Evolutionary conservation across 2,797 vertebrate species (phyloP), one percentile per base, ranked within the genome.

Genomic region (Ibycter americanus): DNA sequence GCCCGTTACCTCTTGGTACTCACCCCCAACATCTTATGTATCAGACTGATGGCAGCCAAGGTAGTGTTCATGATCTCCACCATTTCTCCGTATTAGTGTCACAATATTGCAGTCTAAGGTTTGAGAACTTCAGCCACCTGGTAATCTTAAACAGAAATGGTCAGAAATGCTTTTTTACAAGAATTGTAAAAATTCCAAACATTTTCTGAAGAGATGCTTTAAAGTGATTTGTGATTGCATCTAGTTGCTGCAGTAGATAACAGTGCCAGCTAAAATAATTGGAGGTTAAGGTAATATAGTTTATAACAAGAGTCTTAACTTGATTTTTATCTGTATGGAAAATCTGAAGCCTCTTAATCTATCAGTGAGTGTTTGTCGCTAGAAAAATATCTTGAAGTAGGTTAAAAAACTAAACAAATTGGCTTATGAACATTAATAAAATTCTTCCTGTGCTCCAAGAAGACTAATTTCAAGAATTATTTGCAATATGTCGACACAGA

Each of bases 1-100:
- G 29, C 32, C 11, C 0, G 0, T 25, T 67, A 0, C 54, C 21
- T 62, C 38, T 76, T 82, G 18, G n/a, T 78, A n/a, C 8, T 54
- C 5, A 12, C 34, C 8, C 5, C 1, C 13, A 63, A 4, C 26
- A 6, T 58, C 17, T 87, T 8, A 4, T 25, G 21, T 58, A n/a
- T 59, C 29, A 51, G 40, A 44, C 49, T 87, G 56, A 51, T 90
- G 38, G 47, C 16, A 86, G 32, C 13, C 42, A 58, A 79, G 16
- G 11, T 89, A 29, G 13, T 26, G 21, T 52, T 68, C 6, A 3
- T 67, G 16, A 15, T 90, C 26, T 54, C 54, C 32, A 26, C 29
- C 32, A 34, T 93, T 82, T 80, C 36, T 76, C 8, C 15, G 4
- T 68, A 23, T 10, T 47, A 4, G 19, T 68, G 12, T 93, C 29